Evolutionary conservation across 2,113 vertebrate genomes (phyloP).

Genomic region (Trematocara macrostoma): DNA sequence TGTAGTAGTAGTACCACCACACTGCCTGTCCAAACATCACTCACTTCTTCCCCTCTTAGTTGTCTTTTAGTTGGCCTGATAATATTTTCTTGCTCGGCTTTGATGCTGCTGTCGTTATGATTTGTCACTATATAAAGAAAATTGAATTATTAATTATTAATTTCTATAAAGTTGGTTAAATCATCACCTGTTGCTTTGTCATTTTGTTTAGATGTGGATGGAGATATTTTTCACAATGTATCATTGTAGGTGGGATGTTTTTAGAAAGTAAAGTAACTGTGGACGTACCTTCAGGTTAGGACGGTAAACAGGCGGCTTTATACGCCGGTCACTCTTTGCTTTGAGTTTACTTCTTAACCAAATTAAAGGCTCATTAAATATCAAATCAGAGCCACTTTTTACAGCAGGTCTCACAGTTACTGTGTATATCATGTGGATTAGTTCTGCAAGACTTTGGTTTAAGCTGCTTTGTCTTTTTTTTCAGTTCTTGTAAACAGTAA

Average conservation of each 20-base stretch:
- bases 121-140: background rate
- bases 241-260: fast-evolving
- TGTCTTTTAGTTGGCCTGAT: background rate
- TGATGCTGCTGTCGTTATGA: background rate
- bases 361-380: background rate
- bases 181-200: background rate
- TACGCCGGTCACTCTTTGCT: background rate
- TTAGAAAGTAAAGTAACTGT: background rate
- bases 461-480: fast-evolving
- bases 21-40: background rate
- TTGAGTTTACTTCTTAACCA: background rate
- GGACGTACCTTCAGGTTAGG: background rate
- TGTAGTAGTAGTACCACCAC: fast-evolving
- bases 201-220: background rate
- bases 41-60: background rate
- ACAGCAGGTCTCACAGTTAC: background rate
- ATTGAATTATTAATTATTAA: fast-evolving
- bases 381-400: background rate
- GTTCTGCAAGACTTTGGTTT: background rate
- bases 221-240: fast-evolving
- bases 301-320: fast-evolving
- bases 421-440: background rate
- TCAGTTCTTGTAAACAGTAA: fast-evolving
- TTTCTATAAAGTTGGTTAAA: background rate
- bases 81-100: background rate